A percentile compares a stretch with the other conserved stretches of the same genome.
Conservation (phyloP, 2,113 vertebrate species). For the Nanorana parkeri region DNA sequence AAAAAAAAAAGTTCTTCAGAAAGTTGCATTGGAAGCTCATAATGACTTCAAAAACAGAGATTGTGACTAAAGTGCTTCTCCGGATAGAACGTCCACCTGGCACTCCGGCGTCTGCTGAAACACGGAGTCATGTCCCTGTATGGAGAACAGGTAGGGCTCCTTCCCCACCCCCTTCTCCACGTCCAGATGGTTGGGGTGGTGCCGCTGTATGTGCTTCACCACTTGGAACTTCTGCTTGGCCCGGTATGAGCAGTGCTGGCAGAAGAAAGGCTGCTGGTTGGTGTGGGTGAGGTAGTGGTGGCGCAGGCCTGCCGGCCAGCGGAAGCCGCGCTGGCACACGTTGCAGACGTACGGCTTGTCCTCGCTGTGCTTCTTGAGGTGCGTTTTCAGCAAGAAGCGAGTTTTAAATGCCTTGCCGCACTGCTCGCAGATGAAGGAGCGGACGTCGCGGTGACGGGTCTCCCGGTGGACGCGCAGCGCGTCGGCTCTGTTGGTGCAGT, state of each 20-base stretch:
- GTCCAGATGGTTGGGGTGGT: conserved; percentile 80
- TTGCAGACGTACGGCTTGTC: conserved; percentile 87
- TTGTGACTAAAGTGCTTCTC: neutral
- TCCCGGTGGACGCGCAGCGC: conserved; percentile 88
- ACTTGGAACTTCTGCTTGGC: conserved; percentile 98
- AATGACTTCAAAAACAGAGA: neutral
- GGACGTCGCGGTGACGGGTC: conserved; percentile 85
- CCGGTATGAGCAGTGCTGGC: conserved; percentile 88
- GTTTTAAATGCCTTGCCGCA: conserved; percentile 98
- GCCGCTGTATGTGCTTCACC: conserved; percentile 84
- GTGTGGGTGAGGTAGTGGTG: conserved; percentile 96
- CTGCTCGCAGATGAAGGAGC: conserved; percentile 93
- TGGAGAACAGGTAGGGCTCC: conserved; percentile 72
- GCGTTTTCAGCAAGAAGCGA: conserved; percentile 90
- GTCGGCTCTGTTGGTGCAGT: conserved; percentile 90
- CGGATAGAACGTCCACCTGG: conserved; percentile 65
- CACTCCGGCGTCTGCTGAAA: neutral
- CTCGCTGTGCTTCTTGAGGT: conserved; percentile 91
- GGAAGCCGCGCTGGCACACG: conserved; percentile 84
- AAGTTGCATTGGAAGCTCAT: too few relatives aligned
- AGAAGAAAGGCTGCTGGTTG: conserved; percentile 90
- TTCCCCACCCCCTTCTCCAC: conserved; percentile 82
- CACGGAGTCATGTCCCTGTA: conserved; percentile 65
- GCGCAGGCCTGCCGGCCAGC: conserved; percentile 92
- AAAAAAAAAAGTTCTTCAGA: too few relatives aligned